Conservation (phyloP, 2,797 vertebrate genomes). For the Allobates femoralis region DNA sequence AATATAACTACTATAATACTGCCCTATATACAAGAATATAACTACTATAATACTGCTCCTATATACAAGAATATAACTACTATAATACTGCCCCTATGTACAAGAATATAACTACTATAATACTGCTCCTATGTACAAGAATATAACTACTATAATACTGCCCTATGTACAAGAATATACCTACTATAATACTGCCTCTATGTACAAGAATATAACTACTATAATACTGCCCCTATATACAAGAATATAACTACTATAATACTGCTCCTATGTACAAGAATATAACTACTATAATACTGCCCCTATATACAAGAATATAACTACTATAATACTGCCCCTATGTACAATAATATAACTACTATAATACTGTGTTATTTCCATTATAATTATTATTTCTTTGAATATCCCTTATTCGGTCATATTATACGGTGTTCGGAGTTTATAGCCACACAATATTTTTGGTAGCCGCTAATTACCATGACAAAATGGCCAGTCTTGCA, state of each 20-base stretch:
- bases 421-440: not conserved
- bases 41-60: no score
- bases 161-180: slow-evolving; percentile 9
- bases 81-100: no score
- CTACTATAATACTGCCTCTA: no score
- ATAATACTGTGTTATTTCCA: not conserved
- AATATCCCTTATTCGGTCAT: not conserved
- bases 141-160: slow-evolving; percentile 6
- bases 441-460: slow-evolving; percentile 9
- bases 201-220: no score
- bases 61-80: no score
- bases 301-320: not conserved
- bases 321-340: not conserved
- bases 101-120: no score
- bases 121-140: not conserved
- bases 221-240: not conserved
- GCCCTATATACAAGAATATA: no score
- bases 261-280: not conserved
- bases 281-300: not conserved
- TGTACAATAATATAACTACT: slow-evolving; percentile 19
- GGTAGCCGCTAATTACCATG: slow-evolving; percentile 23
- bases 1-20: no score
- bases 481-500: slow-evolving; percentile 15
- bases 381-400: not conserved
- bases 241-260: slow-evolving; percentile 7